A percentile compares a stretch with the other conserved stretches of the same genome.
phyloP scores from a whole-genome alignment of 2,888 invertebrate species.

The Tipula confusa region DNA sequence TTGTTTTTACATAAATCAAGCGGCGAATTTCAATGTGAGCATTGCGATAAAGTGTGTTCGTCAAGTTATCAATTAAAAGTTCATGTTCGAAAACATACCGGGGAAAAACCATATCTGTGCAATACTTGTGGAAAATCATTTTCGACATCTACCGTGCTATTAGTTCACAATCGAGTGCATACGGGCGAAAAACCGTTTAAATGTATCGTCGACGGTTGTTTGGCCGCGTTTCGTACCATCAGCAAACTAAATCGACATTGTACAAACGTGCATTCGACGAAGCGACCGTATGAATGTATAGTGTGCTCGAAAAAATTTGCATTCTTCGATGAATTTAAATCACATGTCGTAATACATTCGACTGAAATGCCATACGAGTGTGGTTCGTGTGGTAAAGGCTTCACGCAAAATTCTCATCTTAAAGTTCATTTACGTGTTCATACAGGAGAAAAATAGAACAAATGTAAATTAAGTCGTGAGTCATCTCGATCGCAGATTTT shows the following conservation, averaged over 20 bases:
- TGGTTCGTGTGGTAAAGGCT: background rate
- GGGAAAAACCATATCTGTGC: background rate
- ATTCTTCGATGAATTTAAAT: background rate
- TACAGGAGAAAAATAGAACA: background rate
- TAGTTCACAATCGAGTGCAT: background rate
- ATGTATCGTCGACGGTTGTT: background rate
- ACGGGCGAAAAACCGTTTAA: background rate
- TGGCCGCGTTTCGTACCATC: background rate
- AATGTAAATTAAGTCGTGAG: background rate
- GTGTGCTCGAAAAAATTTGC: background rate
- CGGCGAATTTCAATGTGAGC: background rate
- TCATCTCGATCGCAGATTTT: background rate
- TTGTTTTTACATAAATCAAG: background rate
- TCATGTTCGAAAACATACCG: background rate
- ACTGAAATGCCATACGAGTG: background rate
- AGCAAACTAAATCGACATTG: background rate
- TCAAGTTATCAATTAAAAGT: background rate
- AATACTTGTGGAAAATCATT: background rate
- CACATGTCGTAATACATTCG: background rate
- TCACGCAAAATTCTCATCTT: background rate
- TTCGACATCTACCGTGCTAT: background rate
- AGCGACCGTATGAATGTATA: background rate
- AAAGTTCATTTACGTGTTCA: background rate
- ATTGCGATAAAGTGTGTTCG: background rate
- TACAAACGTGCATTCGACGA: background rate